Evolutionary conservation across 2,113 vertebrate genomes (phyloP).

Genomic region (Scortum barcoo): DNA sequence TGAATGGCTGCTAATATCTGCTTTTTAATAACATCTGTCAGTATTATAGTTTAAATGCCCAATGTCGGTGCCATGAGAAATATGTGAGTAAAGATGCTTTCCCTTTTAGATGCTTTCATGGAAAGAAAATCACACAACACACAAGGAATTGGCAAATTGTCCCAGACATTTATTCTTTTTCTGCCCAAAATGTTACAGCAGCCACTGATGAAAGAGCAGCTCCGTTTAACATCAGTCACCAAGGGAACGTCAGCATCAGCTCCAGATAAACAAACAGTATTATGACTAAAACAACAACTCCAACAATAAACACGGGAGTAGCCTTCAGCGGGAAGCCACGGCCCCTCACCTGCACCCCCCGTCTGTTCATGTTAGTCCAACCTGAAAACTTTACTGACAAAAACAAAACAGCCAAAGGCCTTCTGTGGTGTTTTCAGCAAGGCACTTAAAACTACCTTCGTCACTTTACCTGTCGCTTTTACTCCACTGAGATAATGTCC

Average conservation of each 20-base stretch:
- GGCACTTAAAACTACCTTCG: slow-evolving; percentile 60
- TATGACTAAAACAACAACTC: slow-evolving; percentile 72
- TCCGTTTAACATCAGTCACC: slow-evolving; percentile 56
- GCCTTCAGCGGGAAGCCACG: slow-evolving; percentile 54
- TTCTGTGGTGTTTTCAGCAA: slow-evolving; percentile 46
- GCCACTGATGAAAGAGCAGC: slow-evolving; percentile 24
- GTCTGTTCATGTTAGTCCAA: slow-evolving; percentile 71
- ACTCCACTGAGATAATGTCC: slow-evolving; percentile 72
- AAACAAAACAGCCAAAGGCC: slow-evolving; percentile 31
- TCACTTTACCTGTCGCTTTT: slow-evolving; percentile 66
- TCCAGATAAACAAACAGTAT: slow-evolving; percentile 80
- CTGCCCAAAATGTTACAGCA: slow-evolving; percentile 10
- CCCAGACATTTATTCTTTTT: slow-evolving; percentile 57
- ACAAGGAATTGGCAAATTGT: slow-evolving; percentile 18
- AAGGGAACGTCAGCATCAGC: slow-evolving; percentile 76
- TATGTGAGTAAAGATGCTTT: slow-evolving; percentile 1
- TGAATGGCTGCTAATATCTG: not conserved
- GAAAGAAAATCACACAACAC: slow-evolving; percentile 40
- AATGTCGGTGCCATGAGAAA: not conserved
- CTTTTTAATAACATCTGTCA: not conserved
- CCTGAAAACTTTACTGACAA: slow-evolving; percentile 56
- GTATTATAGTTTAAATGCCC: not conserved
- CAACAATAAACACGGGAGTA: slow-evolving; percentile 66
- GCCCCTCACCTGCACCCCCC: slow-evolving; percentile 63
- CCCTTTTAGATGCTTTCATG: not conserved